Base-by-base conservation (phyloP, 2,113 vertebrate genomes). In the Lasiurus cinereus region DNA sequence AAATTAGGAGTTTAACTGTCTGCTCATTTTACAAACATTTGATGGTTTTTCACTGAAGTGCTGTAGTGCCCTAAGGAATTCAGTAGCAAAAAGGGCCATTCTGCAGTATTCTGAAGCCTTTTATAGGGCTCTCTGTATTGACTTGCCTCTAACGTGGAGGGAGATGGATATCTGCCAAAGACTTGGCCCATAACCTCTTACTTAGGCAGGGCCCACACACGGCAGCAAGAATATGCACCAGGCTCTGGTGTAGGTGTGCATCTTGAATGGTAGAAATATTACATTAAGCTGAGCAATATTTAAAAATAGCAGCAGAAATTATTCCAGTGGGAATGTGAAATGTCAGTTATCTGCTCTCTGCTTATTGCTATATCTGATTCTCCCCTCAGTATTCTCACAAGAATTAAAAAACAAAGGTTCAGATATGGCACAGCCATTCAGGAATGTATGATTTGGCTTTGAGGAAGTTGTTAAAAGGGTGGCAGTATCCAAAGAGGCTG, bases 231-330 rank as follows among this genome's bases (percentile, higher is more conserved):
- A 27, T 21, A 56, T 2, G 5, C 70, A 54, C 2, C 22, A 39
- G 3, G 36, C 21, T 8, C 69, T 21, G 90, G 56, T 15, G 62
- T 0, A 76, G 14, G 67, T 19, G 3, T 54, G 27, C 19, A 39
- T 16, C 56, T 3, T 24, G 21, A 83, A 67, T 3, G 90, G 77
- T 54, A 92, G n/a, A 77, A 84, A 77, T 11, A 19, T 12, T 69
- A 46, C 22, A 43, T 52, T 54, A 90, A 67, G 39, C 67, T 16
- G 24, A 67, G 48, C 21, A 77, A 69, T 16, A 39, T 62, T 93
- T 95, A 9, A 92, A 95, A 97, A 93, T 43, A 93, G 79, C 36
- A 88, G 83, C 24, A 80, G 62, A 18, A 54, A 74, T 88, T 93
- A 90, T 59, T 80, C 43, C 33, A 88, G 46, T 78, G 67, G 43